Conservation (phyloP, 2,797 vertebrate genomes). For the Botia kubotai region DNA sequence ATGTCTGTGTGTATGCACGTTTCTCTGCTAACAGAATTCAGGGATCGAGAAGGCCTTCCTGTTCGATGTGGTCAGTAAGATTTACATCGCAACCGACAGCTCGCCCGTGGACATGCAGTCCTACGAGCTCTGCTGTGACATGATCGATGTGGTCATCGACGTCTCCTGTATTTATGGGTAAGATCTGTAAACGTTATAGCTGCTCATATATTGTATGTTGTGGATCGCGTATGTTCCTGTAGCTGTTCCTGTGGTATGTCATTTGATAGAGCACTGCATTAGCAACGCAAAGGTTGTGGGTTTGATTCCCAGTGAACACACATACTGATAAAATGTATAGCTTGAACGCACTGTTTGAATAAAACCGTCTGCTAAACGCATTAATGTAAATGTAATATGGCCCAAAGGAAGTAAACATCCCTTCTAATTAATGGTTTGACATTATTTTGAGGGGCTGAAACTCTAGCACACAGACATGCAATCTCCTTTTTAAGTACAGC, state of each 20-base stretch:
- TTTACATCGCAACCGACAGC: conserved; percentile 99
- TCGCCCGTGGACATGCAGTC: conserved; percentile 99
- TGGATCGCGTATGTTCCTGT: not conserved
- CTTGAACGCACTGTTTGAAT: too few relatives aligned
- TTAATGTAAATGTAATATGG: not conserved
- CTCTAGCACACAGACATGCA: too few relatives aligned
- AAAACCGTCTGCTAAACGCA: too few relatives aligned
- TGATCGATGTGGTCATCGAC: conserved; percentile 99
- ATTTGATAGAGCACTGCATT: too few relatives aligned
- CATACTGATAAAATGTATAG: not conserved
- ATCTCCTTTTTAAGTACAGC: too few relatives aligned
- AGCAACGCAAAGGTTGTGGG: too few relatives aligned
- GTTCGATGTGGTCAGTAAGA: conserved; percentile 99
- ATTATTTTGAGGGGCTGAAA: too few relatives aligned
- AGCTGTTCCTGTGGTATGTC: too few relatives aligned
- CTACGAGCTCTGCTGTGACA: conserved; percentile 97
- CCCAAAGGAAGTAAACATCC: not conserved
- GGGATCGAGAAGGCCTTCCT: conserved; percentile 99
- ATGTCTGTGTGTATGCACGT: conserved; percentile 16
- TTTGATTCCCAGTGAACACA: not conserved
- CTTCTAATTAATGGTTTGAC: not conserved
- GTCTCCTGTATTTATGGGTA: conserved; percentile 99
- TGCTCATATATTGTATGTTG: not conserved
- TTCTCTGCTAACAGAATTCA: conserved; percentile 86
- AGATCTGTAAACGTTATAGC: conserved; percentile 63